Conservation (phyloP, 1,140 invertebrate genomes). For the Pseudobourletiella spinata region DNA sequence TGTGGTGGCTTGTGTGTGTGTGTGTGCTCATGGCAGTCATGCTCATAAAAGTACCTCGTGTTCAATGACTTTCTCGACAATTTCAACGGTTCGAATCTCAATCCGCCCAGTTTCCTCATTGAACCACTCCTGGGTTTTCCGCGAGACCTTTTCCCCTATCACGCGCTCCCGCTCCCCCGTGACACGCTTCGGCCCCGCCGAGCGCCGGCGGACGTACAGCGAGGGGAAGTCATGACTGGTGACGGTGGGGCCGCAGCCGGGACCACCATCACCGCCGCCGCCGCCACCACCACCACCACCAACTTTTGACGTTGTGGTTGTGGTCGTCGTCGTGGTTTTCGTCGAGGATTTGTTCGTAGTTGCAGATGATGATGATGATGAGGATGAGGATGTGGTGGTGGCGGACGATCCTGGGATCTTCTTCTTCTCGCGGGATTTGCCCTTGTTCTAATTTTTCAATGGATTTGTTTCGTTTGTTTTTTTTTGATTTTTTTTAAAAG, state of each 20-base stretch:
- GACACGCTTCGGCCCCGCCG: conserved; percentile 59
- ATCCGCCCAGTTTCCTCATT: conserved; percentile 73
- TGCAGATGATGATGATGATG: background rate
- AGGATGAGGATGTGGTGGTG: too few relatives aligned
- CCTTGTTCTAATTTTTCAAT: too few relatives aligned
- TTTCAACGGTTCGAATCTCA: conserved; percentile 78
- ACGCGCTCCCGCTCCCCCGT: conserved; percentile 79
- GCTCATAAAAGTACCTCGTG: conserved; percentile 66
- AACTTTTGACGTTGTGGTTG: background rate
- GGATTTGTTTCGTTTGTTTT: too few relatives aligned
- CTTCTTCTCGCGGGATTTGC: too few relatives aligned
- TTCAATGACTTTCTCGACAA: conserved; percentile 89
- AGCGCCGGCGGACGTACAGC: conserved; percentile 68
- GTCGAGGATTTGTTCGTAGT: background rate
- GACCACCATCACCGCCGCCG: background rate
- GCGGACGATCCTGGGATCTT: too few relatives aligned
- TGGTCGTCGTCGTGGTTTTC: background rate
- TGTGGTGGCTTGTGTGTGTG: too few relatives aligned
- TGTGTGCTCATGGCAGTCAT: too few relatives aligned
- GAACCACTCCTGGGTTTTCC: conserved; percentile 75
- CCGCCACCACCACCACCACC: too few relatives aligned
- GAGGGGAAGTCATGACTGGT: conserved; percentile 56
- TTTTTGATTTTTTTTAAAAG: too few relatives aligned
- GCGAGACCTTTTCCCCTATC: conserved; percentile 74
- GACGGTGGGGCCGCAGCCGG: background rate